phyloP scores from a whole-genome alignment of 2,888 invertebrate genomes.

The Heliothis peltigera region DNA sequence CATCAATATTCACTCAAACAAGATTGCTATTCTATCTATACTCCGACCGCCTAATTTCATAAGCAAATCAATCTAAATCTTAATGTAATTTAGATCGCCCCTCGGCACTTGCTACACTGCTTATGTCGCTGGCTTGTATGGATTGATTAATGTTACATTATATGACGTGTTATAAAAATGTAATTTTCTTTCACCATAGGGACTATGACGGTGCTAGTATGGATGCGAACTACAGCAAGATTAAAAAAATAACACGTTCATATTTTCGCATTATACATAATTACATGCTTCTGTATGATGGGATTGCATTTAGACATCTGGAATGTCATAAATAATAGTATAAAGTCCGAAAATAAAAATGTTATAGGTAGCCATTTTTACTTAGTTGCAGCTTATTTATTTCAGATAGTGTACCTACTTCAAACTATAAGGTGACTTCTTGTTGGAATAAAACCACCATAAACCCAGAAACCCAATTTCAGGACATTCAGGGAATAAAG shows the following conservation, averaged over 20 bases:
- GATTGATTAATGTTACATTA: slow-evolving; percentile 29
- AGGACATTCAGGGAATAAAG: slow-evolving; percentile 14
- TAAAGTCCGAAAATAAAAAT: too few relatives aligned
- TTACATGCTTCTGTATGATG: too few relatives aligned
- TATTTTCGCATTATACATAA: not conserved
- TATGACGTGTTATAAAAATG: slow-evolving; percentile 20
- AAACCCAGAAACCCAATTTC: slow-evolving; percentile 3
- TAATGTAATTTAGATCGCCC: slow-evolving; percentile 15
- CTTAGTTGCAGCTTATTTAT: too few relatives aligned
- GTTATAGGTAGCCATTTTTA: too few relatives aligned
- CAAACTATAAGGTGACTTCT: not conserved
- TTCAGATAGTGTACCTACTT: not conserved
- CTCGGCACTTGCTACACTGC: slow-evolving; percentile 10
- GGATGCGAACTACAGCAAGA: not conserved
- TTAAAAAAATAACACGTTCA: slow-evolving; percentile 2
- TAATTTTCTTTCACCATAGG: slow-evolving; percentile 6
- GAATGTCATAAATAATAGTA: too few relatives aligned
- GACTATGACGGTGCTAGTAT: slow-evolving; percentile 5
- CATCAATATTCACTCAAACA: not conserved
- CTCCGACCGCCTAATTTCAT: slow-evolving; percentile 24
- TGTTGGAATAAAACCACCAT: not conserved
- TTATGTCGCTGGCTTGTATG: slow-evolving; percentile 3
- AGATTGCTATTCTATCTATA: not conserved
- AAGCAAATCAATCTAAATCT: slow-evolving; percentile 34
- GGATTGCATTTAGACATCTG: too few relatives aligned